Percentiles rank a stretch among this genome's conserved stretches.
Conservation (phyloP, 1,140 invertebrate species). For the Calliphora vicina region DNA sequence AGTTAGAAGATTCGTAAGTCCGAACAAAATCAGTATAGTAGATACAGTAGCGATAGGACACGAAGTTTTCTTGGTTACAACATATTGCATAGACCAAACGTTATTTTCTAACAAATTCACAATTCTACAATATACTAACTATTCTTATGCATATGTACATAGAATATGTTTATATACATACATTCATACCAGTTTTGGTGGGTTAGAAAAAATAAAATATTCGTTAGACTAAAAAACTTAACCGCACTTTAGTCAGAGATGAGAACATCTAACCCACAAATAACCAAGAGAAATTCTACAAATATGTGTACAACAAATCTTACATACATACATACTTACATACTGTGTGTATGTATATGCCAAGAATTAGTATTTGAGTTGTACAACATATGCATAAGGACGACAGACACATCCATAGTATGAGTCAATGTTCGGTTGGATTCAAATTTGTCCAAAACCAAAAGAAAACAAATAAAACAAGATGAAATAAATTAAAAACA, state of each 20-base stretch:
- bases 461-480: background rate
- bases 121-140: background rate
- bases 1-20: slow-evolving; percentile 22
- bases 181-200: background rate
- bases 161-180: background rate
- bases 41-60: slow-evolving; percentile 16
- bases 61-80: background rate
- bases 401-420: background rate
- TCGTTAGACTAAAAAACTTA: background rate
- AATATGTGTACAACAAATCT: slow-evolving; percentile 14
- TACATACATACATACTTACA: slow-evolving; percentile 15
- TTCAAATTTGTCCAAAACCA: background rate
- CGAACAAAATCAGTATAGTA: slow-evolving; percentile 18
- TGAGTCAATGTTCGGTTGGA: background rate
- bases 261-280: background rate
- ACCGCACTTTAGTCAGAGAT: background rate
- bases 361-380: background rate
- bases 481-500: background rate
- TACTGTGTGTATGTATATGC: background rate
- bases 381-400: background rate
- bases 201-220: background rate
- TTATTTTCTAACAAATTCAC: background rate
- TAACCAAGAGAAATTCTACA: background rate
- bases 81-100: background rate
- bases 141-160: background rate